Evolutionary conservation across 2,113 vertebrate genomes (phyloP), one percentile per base, ranked within the genome.

Genomic region (Cavia aperea): DNA sequence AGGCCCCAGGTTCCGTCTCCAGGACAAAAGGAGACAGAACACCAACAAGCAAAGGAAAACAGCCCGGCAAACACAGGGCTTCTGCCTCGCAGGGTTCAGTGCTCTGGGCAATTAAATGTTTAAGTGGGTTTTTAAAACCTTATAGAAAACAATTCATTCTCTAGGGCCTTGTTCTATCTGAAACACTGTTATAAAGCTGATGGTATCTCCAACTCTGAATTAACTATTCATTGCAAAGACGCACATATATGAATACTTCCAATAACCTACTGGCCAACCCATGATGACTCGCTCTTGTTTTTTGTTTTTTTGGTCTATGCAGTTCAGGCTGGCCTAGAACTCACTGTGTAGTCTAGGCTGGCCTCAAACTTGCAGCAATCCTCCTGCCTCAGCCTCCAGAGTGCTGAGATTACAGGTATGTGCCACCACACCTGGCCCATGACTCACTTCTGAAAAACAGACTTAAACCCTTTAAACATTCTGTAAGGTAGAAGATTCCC

Each of bases 401-500:
- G 56, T 58, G 56, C 56, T 58, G 56, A 19, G 56, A 58, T 19
- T 58, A 19, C 56, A 58, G 18, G 11, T 19, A 18, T 58, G 56
- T 19, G 56, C 56, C 56, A 58, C 56, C 56, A 58, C 18, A 16
- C 56, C 56, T 58, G 56, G 56, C 56, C 56, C 56, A 58, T 6
- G 18, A 19, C 16, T 58, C 18, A 16, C 21, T 58, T 58, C 18
- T 83, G 68, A 31, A 93, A 94, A 88, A 86, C 31, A 88, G 16
- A 94, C 39, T 86, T 86, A 90, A 95, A 75, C 12, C 7, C 23
- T 39, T 93, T 86, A 79, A 54, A 63, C 81, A 66, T 33, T 43
- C 5, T 89, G 0, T 86, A 84, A 96, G 79, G 82, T 46, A 96
- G 86, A 78, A 89, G 33, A 94, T 13, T 16, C 7, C 7, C 49